phyloP scores from a whole-genome alignment of 2,888 invertebrate species.

The Eutolmus rufibarbis region DNA sequence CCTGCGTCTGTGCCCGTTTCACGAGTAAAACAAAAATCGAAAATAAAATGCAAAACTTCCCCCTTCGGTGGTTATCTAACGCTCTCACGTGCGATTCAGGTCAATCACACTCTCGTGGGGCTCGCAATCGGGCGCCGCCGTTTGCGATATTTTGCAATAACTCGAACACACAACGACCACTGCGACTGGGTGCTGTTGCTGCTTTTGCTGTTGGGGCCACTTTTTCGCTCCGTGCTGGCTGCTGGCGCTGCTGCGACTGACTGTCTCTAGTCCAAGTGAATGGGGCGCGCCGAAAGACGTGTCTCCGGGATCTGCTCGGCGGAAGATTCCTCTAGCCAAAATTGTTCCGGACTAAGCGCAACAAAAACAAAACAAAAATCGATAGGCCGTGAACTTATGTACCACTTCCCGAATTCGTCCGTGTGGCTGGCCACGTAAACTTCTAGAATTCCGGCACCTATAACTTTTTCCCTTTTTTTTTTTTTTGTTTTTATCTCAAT shows the following conservation, averaged over 20 bases:
- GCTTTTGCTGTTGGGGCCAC: not conserved
- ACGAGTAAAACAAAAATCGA: not conserved
- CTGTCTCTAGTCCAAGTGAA: not conserved
- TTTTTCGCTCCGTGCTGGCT: not conserved
- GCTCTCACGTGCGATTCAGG: slow-evolving; percentile 23
- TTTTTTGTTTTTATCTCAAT: not conserved
- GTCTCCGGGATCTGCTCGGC: not conserved
- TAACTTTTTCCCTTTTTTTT: not conserved
- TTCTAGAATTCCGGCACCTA: not conserved
- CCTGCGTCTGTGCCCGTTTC: not conserved
- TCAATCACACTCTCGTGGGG: slow-evolving; percentile 2
- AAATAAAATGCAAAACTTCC: not conserved
- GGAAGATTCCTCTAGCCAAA: not conserved
- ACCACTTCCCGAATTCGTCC: not conserved
- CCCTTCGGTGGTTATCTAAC: not conserved
- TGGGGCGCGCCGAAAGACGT: not conserved
- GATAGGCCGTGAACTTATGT: not conserved
- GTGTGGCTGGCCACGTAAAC: not conserved
- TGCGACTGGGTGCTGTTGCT: not conserved
- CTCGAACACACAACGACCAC: not conserved
- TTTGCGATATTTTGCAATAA: slow-evolving; percentile 12
- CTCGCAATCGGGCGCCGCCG: not conserved
- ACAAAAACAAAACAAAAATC: not conserved
- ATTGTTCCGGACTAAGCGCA: not conserved
- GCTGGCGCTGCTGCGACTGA: not conserved